Conservation (phyloP, 2,113 vertebrate species). For the Jacana jacana region DNA sequence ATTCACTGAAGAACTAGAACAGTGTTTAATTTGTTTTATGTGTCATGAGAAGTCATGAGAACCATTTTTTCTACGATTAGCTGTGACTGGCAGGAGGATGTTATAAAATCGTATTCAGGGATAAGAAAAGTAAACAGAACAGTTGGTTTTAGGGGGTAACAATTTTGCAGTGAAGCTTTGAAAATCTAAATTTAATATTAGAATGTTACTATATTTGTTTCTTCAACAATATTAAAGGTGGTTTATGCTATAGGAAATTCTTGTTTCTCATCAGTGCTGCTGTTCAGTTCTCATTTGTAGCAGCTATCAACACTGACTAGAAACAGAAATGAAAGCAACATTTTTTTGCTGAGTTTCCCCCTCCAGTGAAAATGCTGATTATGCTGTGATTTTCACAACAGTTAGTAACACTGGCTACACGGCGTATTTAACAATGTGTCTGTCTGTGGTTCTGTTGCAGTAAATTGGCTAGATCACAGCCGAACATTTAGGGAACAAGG, state of each 20-base stretch:
- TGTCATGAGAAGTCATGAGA: background rate
- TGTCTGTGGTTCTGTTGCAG: slow-evolving; percentile 69
- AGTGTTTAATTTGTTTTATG: background rate
- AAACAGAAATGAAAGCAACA: background rate
- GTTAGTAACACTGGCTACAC: background rate
- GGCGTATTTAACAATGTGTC: fast-evolving
- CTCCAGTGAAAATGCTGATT: background rate
- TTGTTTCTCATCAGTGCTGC: background rate
- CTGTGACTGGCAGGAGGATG: background rate
- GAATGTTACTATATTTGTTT: background rate
- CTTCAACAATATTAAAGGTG: background rate
- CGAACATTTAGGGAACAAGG: slow-evolving; percentile 96
- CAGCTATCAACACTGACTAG: background rate
- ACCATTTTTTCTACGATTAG: background rate
- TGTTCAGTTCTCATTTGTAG: background rate
- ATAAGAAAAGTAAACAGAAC: background rate
- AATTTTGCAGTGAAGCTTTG: background rate
- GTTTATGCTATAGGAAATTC: background rate
- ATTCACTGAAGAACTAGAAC: background rate
- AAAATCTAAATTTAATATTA: background rate
- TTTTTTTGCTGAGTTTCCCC: background rate
- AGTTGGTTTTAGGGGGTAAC: background rate
- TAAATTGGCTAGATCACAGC: slow-evolving; percentile 98
- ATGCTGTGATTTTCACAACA: background rate
- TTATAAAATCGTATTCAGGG: background rate